Percentiles rank a stretch among this genome's conserved stretches.
phyloP scores from a whole-genome alignment of 2,113 vertebrate species.

The Lycaon pictus region DNA sequence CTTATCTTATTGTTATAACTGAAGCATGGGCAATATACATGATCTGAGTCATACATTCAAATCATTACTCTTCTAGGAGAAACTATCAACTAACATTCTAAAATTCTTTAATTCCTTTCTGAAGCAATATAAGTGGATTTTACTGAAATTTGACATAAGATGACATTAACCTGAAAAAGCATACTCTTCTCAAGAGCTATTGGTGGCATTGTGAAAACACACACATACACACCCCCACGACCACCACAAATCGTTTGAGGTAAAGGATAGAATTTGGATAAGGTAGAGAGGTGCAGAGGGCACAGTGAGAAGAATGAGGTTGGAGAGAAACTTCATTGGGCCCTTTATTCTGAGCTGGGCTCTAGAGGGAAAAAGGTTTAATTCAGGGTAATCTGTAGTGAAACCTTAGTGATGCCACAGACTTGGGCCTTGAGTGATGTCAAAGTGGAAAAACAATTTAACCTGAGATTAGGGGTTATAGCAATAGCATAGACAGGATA shows the following conservation, averaged over 20 bases:
- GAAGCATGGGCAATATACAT: neutral
- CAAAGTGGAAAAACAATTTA: slow-evolving; percentile 34
- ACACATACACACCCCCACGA: no score
- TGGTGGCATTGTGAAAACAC: neutral
- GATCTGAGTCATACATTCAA: neutral
- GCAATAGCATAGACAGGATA: neutral
- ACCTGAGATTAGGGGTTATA: neutral
- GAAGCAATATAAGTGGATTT: neutral
- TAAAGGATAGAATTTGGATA: neutral
- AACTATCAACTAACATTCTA: neutral
- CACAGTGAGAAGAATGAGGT: neutral
- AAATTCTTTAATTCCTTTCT: neutral
- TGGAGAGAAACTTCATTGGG: neutral
- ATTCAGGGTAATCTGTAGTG: neutral
- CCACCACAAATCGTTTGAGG: neutral
- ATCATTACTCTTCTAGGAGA: neutral
- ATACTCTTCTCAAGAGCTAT: neutral
- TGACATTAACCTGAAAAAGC: neutral
- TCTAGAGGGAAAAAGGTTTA: neutral
- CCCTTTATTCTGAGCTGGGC: neutral
- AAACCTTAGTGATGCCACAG: neutral
- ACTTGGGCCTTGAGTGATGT: neutral
- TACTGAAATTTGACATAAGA: slow-evolving; percentile 29
- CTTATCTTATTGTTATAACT: neutral
- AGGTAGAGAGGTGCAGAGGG: accelerated